A percentile compares a stretch with the other conserved stretches of the same genome.
These are phyloP conservation scores for Andricus curvator DNA, from an alignment of 2,888 invertebrate genomes.

Conservation along the genomic window DNA sequence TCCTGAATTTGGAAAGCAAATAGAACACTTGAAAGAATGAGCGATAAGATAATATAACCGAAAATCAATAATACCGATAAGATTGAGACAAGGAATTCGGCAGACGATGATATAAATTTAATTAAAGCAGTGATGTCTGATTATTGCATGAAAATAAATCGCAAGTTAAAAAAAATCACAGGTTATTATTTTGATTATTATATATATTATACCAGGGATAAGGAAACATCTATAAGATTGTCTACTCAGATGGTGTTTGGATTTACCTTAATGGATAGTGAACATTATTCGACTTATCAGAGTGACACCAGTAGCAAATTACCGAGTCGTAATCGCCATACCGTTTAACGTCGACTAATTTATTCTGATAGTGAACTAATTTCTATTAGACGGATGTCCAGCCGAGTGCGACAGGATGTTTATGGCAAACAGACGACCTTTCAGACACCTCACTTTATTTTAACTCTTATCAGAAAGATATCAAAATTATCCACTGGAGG, in stretches of 20 bases:
- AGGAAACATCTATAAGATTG: not conserved
- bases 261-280: slow-evolving; percentile 11
- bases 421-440: slow-evolving; percentile 5
- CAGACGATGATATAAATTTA: slow-evolving; percentile 55
- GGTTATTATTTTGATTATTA: not conserved
- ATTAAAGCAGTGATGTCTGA: slow-evolving; percentile 22
- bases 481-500: not conserved
- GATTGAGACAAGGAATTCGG: slow-evolving; percentile 64
- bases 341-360: slow-evolving; percentile 1
- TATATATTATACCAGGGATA: not conserved
- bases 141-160: not conserved
- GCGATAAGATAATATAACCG: slow-evolving; percentile 72
- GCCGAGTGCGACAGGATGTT: not conserved
- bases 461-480: not conserved
- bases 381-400: slow-evolving; percentile 16
- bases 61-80: slow-evolving; percentile 72
- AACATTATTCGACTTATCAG: slow-evolving; percentile 27
- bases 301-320: slow-evolving; percentile 25
- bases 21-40: slow-evolving; percentile 55
- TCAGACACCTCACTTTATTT: slow-evolving; percentile 1
- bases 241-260: not conserved
- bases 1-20: slow-evolving; percentile 42
- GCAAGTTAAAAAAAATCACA: not conserved
- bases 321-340: not conserved
- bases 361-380: slow-evolving; percentile 23